Percentiles rank a stretch among this genome's conserved stretches.
Evolutionary conservation across 2,113 vertebrate genomes (phyloP).

Genomic region (Forbesichthys agassizii): DNA sequence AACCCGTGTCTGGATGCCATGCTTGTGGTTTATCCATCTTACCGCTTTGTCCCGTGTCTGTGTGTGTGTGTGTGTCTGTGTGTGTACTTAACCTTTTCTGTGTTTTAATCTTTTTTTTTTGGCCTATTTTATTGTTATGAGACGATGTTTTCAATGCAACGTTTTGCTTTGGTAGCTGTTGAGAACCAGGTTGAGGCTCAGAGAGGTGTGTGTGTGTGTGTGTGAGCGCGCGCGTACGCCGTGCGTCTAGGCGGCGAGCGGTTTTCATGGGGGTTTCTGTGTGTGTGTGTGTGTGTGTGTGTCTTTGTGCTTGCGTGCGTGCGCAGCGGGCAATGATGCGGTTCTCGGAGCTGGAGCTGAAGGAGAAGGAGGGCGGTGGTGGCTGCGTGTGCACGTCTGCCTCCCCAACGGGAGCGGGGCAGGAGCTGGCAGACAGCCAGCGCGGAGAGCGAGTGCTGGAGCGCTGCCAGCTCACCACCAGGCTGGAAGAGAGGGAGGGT

Average conservation of each 20-base stretch:
- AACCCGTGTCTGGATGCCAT: conserved; percentile 70
- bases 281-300: conserved; percentile 22
- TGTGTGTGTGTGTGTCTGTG: conserved; percentile 14
- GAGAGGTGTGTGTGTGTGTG: conserved; percentile 48
- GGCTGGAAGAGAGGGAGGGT: conserved; percentile 72
- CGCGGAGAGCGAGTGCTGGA: conserved; percentile 85
- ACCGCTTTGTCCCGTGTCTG: conserved; percentile 54
- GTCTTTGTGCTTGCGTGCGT: conserved; percentile 43
- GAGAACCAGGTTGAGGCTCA: conserved; percentile 70
- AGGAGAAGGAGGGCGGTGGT: conserved; percentile 88
- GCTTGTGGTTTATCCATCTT: conserved; percentile 68
- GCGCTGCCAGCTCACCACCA: conserved; percentile 84
- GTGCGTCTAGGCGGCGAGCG: conserved; percentile 54
- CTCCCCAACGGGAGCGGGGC: conserved; percentile 76
- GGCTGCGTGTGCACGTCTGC: conserved; percentile 64
- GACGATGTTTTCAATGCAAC: conserved; percentile 63
- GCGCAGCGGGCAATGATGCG: conserved; percentile 97
- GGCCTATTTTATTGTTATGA: conserved; percentile 45
- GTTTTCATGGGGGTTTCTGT: conserved; percentile 79
- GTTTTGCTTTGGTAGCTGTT: conserved; percentile 69
- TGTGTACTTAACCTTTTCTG: conserved; percentile 53
- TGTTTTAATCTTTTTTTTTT: conserved; percentile 9
- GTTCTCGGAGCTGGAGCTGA: conserved; percentile 98
- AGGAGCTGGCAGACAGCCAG: conserved; percentile 88
- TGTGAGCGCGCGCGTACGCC: conserved; percentile 13